Percentiles rank a stretch among this genome's conserved stretches.
These are phyloP conservation scores for Heliopora coerulea DNA, from an alignment of 92 coral and sea anemone genomes.

Conservation along the genomic window DNA sequence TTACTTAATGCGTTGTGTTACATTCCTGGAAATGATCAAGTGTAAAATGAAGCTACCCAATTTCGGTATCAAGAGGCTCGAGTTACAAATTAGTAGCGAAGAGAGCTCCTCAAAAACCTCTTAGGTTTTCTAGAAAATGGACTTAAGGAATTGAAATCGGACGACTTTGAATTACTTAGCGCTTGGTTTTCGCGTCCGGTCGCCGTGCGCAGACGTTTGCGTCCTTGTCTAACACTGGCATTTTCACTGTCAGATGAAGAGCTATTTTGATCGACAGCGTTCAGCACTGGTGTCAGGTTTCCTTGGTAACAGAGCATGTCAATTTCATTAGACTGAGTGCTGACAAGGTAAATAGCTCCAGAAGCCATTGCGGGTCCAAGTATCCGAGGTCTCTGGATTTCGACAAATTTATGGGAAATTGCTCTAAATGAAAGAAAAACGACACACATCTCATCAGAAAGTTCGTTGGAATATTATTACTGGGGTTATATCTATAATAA, in stretches of 20 bases:
- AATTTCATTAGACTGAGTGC: slow-evolving; percentile 82
- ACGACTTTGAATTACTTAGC: background rate
- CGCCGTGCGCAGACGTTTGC: background rate
- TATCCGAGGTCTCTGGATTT: slow-evolving; percentile 89
- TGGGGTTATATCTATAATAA: no score
- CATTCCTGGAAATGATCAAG: no score
- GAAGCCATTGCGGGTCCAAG: slow-evolving; percentile 89
- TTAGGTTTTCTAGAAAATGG: slow-evolving; percentile 29
- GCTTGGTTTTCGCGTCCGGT: background rate
- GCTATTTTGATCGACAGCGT: slow-evolving; percentile 1
- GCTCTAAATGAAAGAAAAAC: slow-evolving; percentile 59
- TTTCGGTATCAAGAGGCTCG: no score
- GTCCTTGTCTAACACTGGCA: background rate
- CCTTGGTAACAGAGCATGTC: slow-evolving; percentile 96
- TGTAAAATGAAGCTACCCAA: no score
- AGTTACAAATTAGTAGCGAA: slow-evolving; percentile 28
- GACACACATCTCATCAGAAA: no score
- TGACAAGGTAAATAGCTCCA: slow-evolving; percentile 90
- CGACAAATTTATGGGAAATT: slow-evolving; percentile 87
- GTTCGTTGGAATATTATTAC: no score
- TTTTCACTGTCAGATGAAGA: background rate
- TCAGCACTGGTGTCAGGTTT: slow-evolving; percentile 41
- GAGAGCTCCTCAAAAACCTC: slow-evolving; percentile 24
- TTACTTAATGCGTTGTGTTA: no score
- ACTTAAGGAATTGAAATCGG: slow-evolving; percentile 7